Evolutionary conservation across 2,888 invertebrate genomes (phyloP), one percentile per base, ranked within the genome.

Genomic region (Agrotis ipsilon): DNA sequence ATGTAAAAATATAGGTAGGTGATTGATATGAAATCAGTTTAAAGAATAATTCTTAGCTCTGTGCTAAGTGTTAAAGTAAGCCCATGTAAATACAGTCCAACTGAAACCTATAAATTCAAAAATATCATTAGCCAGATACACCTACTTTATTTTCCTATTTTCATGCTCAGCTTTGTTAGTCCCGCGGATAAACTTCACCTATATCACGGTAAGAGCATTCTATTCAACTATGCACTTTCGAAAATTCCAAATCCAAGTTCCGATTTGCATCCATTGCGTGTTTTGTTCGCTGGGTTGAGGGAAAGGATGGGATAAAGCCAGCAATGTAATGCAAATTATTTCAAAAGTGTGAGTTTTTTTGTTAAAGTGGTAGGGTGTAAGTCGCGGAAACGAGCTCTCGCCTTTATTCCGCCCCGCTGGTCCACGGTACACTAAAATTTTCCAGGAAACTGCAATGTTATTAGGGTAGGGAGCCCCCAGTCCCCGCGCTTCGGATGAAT

Each of bases 381-480:
- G 73, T 73, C 68, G 57, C 67, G 72, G 78, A 84, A 86, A 85
- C 85, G 83, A 86, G 85, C 74, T 65, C 58, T 76, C 78, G 77
- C 70, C 79, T 85, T 85, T 83, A 83, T 88, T 88, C 87, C 82
- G 81, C 88, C 75, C 83, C 86, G 88, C 88, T 89, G 89, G 88
- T 87, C 87, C 88, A 82, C 84, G 87, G 84, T 86, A 86, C 86
- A 89, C 90, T 91, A 89, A 92, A 92, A 92, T 92, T 91, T 93
- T 91, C 89, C 86, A 90, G 90, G 89, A 91, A 91, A 92, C 90
- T 89, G 88, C 89, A 86, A 90, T 90, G 88, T 92, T 93, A 93
- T 91, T 91, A 92, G 88, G 89, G 86, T 87, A 90, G 92, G 91
- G 90, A 89, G 87, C 88, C 82, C 82, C 82, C 83, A 83, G 88